Percentiles rank a stretch among this genome's conserved stretches.
These are phyloP conservation scores for Anniella stebbinsi DNA, from an alignment of 2,797 vertebrate genomes.

Conservation along the genomic window DNA sequence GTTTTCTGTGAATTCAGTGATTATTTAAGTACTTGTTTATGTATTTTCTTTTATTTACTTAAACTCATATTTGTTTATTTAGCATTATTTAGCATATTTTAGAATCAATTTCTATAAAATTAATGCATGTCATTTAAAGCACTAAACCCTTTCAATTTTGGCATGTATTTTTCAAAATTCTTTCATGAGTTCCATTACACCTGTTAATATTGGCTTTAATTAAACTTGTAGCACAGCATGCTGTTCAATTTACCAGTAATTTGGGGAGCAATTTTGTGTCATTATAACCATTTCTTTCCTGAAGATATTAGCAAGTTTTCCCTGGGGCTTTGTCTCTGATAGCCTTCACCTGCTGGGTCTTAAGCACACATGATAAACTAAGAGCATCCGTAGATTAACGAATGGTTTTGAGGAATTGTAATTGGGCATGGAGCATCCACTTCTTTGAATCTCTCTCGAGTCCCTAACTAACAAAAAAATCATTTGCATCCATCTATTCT, in stretches of 20 bases:
- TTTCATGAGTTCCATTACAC: constrained; percentile 38
- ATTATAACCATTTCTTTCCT: constrained; percentile 39
- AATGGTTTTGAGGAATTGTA: constrained; percentile 29
- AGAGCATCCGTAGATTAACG: constrained; percentile 36
- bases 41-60: constrained; percentile 3
- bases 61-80: not conserved
- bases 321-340: constrained; percentile 34
- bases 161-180: constrained; percentile 21
- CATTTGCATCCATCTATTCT: constrained; percentile 34
- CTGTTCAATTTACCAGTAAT: constrained; percentile 53
- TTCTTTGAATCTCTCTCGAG: constrained; percentile 28
- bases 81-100: not conserved
- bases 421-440: not conserved
- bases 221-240: constrained; percentile 52
- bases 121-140: constrained; percentile 29
- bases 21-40: not conserved
- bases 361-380: constrained; percentile 50
- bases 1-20: not conserved
- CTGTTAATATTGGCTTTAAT: constrained; percentile 54
- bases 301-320: constrained; percentile 36
- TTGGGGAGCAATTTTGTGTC: constrained; percentile 31
- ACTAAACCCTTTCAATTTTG: constrained; percentile 14
- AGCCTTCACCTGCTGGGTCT: constrained; percentile 48
- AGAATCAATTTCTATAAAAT: constrained; percentile 24
- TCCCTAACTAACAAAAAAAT: constrained; percentile 22